These are phyloP conservation scores for Thera britannica DNA, from an alignment of 2,888 invertebrate species.

Conservation along the genomic window DNA sequence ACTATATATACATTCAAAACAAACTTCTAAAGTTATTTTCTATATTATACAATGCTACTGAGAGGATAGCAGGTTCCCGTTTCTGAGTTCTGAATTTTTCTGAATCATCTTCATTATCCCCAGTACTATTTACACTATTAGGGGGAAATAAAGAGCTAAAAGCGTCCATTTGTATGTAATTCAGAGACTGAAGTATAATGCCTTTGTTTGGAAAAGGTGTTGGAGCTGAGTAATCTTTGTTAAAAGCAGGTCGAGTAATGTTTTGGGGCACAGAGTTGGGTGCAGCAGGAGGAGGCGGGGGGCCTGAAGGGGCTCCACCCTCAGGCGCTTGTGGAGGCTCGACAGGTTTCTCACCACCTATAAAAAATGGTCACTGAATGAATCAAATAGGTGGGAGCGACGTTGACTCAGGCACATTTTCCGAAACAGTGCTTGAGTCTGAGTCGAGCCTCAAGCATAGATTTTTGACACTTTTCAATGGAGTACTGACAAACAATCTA, in stretches of 20 bases:
- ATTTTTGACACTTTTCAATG: too few relatives aligned
- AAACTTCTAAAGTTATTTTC: constrained; percentile 78
- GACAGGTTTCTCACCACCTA: constrained; percentile 34
- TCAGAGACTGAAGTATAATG: constrained; percentile 74
- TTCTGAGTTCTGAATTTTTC: constrained; percentile 49
- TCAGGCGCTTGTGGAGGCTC: constrained; percentile 23
- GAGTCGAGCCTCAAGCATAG: too few relatives aligned
- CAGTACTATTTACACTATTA: constrained; percentile 41
- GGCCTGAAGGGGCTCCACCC: constrained; percentile 33
- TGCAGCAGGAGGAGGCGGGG: constrained; percentile 41
- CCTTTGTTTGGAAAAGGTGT: constrained; percentile 79
- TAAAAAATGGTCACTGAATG: constrained; percentile 5
- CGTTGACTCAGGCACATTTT: too few relatives aligned
- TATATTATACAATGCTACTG: constrained; percentile 69
- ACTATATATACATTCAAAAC: constrained; percentile 59
- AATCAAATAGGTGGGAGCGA: too few relatives aligned
- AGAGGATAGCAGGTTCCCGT: constrained; percentile 66
- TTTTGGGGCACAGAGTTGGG: constrained; percentile 15
- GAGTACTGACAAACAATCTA: too few relatives aligned
- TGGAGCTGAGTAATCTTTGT: constrained; percentile 28
- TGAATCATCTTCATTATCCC: constrained; percentile 27
- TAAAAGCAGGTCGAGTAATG: constrained; percentile 10
- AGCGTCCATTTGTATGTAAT: constrained; percentile 81
- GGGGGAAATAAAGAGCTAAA: constrained; percentile 72
- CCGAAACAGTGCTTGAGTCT: too few relatives aligned